These are phyloP conservation scores for Saturnia japonica DNA, from an alignment of 2,888 invertebrate species.

Conservation along the genomic window DNA sequence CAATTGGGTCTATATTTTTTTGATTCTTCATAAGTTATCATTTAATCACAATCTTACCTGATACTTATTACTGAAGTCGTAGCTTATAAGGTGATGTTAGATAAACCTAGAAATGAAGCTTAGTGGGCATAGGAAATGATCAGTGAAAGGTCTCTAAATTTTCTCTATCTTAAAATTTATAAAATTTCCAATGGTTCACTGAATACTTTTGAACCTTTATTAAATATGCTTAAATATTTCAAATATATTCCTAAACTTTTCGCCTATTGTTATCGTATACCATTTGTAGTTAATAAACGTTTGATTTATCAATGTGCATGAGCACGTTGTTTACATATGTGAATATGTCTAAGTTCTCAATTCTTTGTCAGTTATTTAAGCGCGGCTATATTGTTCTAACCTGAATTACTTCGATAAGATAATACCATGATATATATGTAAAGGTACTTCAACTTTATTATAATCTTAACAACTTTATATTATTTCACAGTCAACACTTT, in stretches of 20 bases:
- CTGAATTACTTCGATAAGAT: slow-evolving; percentile 12
- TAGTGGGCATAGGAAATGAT: neutral
- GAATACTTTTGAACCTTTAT: neutral
- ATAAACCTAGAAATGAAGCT: too few species aligned
- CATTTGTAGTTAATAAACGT: neutral
- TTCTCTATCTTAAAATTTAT: neutral
- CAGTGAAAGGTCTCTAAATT: neutral
- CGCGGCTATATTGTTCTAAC: neutral
- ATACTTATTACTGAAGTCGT: too few species aligned
- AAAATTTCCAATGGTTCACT: neutral
- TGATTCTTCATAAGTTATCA: neutral
- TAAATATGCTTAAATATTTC: neutral
- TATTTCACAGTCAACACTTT: neutral
- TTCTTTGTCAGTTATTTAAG: neutral
- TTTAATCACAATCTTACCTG: neutral
- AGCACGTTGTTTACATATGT: neutral
- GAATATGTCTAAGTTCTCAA: neutral
- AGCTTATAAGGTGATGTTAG: too few species aligned
- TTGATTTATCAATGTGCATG: neutral
- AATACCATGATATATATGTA: neutral
- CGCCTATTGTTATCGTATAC: neutral
- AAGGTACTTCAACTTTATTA: neutral
- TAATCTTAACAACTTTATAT: neutral
- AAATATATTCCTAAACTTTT: neutral
- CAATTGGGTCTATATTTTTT: neutral